A percentile compares a stretch with the other conserved stretches of the same genome.
These are phyloP conservation scores for Venturia canescens DNA, from an alignment of 1,140 invertebrate genomes.

Conservation along the genomic window DNA sequence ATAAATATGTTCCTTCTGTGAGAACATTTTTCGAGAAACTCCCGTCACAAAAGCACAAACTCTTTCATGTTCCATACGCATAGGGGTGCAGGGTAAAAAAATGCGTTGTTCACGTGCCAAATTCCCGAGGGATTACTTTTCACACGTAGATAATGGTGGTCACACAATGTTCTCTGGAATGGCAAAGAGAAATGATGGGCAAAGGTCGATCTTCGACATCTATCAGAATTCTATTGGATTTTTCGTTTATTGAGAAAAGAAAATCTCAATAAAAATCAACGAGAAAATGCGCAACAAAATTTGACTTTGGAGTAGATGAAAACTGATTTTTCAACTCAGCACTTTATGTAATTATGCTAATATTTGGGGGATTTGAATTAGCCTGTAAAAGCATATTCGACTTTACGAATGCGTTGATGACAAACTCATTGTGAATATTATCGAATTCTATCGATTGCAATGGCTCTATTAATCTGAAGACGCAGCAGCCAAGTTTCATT, in stretches of 20 bases:
- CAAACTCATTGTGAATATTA: no score
- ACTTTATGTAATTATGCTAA: no score
- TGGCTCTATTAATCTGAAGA: no score
- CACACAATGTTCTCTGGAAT: background rate
- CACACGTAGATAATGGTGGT: background rate
- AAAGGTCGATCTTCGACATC: background rate
- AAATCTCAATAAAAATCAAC: no score
- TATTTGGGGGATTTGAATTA: no score
- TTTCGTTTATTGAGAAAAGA: background rate
- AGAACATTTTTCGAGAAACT: constrained; percentile 21
- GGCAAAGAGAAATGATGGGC: background rate
- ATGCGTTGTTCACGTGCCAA: constrained; percentile 1
- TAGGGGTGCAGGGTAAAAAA: background rate
- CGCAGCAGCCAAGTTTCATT: no score
- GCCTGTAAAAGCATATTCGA: no score
- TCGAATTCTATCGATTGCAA: no score
- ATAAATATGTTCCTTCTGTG: constrained; percentile 4
- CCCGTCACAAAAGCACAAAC: background rate
- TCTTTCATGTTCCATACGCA: background rate
- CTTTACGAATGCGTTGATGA: no score
- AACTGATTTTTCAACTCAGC: no score
- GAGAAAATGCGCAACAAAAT: no score
- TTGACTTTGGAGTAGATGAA: no score
- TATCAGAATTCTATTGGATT: background rate
- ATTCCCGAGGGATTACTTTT: constrained; percentile 32